Evolutionary conservation across 2,797 vertebrate genomes (phyloP).

Genomic region (Phalanger gymnotis): DNA sequence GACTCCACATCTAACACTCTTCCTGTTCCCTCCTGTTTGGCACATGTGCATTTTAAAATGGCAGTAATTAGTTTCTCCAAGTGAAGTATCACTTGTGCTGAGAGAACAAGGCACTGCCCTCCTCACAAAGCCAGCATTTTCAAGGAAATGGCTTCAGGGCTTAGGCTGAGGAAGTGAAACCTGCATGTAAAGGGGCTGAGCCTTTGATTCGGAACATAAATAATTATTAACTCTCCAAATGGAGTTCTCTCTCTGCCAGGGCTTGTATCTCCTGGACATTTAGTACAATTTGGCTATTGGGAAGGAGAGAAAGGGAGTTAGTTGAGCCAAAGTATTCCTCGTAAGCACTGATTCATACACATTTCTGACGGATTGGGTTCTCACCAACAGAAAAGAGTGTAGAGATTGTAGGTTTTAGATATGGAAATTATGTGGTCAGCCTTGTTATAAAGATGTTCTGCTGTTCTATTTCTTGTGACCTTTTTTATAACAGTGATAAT

Average conservation of each 20-base stretch:
- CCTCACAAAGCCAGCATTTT: constrained; percentile 77
- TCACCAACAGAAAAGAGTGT: background rate
- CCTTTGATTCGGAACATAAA: constrained; percentile 83
- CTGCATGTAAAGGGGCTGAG: constrained; percentile 67
- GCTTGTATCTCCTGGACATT: constrained; percentile 55
- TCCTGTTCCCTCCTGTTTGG: background rate
- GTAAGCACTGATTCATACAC: background rate
- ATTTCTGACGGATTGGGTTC: constrained; percentile 26
- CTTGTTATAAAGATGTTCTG: constrained; percentile 16
- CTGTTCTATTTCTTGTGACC: background rate
- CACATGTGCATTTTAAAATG: constrained; percentile 46
- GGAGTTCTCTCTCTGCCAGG: constrained; percentile 56
- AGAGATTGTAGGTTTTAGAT: background rate
- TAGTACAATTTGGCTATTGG: constrained; percentile 42
- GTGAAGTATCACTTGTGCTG: constrained; percentile 72
- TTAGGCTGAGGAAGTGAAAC: constrained; percentile 67
- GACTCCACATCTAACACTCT: background rate
- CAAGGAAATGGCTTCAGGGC: constrained; percentile 82
- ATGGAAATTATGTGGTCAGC: background rate
- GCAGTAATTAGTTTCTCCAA: constrained; percentile 67
- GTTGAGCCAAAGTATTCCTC: background rate
- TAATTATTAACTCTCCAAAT: constrained; percentile 81
- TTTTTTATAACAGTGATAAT: constrained; percentile 39
- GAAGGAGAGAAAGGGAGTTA: background rate
- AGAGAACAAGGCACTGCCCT: constrained; percentile 64